A percentile compares a stretch with the other conserved stretches of the same genome.
Conservation (phyloP, 1,140 invertebrate genomes). For the Whitmania pigra region DNA sequence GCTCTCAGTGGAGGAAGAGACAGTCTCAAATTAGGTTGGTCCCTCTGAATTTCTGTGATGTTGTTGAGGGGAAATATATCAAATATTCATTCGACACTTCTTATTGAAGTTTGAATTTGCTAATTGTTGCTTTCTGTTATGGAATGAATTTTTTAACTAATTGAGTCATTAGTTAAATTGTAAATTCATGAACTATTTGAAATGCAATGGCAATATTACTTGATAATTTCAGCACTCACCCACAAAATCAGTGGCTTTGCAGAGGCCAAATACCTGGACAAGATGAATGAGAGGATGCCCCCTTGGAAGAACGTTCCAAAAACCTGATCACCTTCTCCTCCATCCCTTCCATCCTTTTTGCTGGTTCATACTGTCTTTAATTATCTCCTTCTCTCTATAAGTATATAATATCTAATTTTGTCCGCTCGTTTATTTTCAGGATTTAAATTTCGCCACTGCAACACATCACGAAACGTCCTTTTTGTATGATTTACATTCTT, state of each 20-base stretch:
- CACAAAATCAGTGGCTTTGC: conserved; percentile 78
- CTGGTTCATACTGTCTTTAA: neutral
- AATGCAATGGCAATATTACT: neutral
- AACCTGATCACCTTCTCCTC: neutral
- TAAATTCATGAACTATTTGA: neutral
- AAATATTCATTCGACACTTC: too few species aligned
- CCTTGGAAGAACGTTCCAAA: conserved; percentile 44
- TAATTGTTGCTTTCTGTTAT: too few species aligned
- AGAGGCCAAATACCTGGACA: conserved; percentile 95
- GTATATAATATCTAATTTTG: too few species aligned
- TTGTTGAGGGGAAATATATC: too few species aligned
- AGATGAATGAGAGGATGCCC: conserved; percentile 98
- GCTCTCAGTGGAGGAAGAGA: conserved; percentile 92
- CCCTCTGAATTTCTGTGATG: neutral
- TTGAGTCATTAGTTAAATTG: too few species aligned
- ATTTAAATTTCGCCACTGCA: too few species aligned
- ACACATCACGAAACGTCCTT: too few species aligned
- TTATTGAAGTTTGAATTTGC: too few species aligned
- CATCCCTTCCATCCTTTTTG: neutral
- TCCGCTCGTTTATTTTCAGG: too few species aligned
- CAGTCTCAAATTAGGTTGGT: conserved; percentile 77
- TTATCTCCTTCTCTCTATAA: neutral
- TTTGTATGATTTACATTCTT: too few species aligned
- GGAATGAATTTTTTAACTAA: too few species aligned
- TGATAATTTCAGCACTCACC: conserved; percentile 55